Evolutionary conservation across 2,797 vertebrate genomes (phyloP).

Genomic region (Sebastes nivosus): DNA sequence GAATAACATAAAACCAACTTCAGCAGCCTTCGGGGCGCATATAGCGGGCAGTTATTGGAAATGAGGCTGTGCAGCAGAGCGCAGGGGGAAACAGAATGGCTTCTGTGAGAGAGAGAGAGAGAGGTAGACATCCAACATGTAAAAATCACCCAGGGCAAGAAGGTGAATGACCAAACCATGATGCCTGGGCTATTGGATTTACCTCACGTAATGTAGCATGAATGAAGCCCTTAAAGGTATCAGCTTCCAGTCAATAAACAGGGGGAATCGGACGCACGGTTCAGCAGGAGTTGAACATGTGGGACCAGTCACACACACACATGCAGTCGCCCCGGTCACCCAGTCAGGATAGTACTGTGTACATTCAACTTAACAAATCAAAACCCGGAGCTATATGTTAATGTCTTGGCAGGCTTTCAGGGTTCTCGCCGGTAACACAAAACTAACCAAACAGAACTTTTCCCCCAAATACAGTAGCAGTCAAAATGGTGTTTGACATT

Average conservation of each 20-base stretch:
- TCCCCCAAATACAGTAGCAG: conserved; percentile 58
- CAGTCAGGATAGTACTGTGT: conserved; percentile 55
- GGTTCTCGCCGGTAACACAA: conserved; percentile 46
- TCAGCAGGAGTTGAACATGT: conserved; percentile 79
- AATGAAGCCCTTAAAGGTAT: conserved; percentile 80
- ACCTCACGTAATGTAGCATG: conserved; percentile 71
- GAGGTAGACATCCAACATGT: conserved; percentile 49
- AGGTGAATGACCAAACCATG: conserved; percentile 45
- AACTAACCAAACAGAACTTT: conserved; percentile 60
- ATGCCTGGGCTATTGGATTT: conserved; percentile 66
- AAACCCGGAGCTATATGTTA: conserved; percentile 42
- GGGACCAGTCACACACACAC: conserved; percentile 56
- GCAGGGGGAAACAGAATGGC: conserved; percentile 40
- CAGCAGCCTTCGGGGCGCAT: conserved; percentile 50
- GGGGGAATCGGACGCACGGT: conserved; percentile 60
- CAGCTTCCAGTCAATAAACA: conserved; percentile 80
- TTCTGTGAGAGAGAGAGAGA: conserved; percentile 32
- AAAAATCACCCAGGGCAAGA: conserved; percentile 58
- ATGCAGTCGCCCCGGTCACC: conserved; percentile 41
- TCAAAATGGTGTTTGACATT: conserved; percentile 64
- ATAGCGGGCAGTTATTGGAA: conserved; percentile 33
- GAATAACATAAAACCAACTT: conserved; percentile 67
- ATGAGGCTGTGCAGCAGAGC: conserved; percentile 26
- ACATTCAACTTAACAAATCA: conserved; percentile 60
- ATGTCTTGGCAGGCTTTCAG: conserved; percentile 21